phyloP scores from a whole-genome alignment of 2,888 invertebrate species.

The Alcis repandata region DNA sequence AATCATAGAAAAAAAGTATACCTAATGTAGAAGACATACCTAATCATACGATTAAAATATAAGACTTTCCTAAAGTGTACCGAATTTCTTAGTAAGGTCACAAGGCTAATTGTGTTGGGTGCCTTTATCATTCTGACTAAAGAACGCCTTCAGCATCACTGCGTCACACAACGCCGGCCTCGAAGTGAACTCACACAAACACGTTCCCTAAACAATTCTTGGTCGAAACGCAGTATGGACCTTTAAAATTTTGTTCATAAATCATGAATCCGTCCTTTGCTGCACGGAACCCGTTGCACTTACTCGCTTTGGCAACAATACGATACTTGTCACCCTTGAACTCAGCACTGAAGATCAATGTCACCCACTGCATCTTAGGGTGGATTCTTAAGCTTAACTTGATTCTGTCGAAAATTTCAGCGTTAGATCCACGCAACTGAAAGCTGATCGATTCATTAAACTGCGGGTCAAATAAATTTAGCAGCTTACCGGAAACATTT shows the following conservation, averaged over 20 bases:
- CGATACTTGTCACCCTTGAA: background rate
- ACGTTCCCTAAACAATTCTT: too few species aligned
- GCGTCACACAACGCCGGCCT: too few species aligned
- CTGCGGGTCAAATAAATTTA: background rate
- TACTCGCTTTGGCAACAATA: background rate
- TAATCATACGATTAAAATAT: too few species aligned
- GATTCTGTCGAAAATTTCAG: background rate
- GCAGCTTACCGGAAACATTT: background rate
- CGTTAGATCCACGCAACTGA: background rate
- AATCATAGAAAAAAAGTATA: too few species aligned
- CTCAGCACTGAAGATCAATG: background rate
- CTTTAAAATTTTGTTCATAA: background rate
- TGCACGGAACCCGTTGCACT: background rate
- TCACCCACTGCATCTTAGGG: background rate
- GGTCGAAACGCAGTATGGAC: too few species aligned
- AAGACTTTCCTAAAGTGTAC: too few species aligned
- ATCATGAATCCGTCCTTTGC: background rate
- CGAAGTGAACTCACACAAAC: too few species aligned
- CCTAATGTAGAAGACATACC: too few species aligned
- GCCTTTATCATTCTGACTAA: too few species aligned
- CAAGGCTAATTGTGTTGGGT: too few species aligned
- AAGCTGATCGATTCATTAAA: background rate
- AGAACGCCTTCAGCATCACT: too few species aligned
- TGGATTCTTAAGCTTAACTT: background rate
- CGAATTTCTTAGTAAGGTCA: too few species aligned